Conservation (phyloP, 2,888 invertebrate genomes). For the Leptarthrus brevirostris region DNA sequence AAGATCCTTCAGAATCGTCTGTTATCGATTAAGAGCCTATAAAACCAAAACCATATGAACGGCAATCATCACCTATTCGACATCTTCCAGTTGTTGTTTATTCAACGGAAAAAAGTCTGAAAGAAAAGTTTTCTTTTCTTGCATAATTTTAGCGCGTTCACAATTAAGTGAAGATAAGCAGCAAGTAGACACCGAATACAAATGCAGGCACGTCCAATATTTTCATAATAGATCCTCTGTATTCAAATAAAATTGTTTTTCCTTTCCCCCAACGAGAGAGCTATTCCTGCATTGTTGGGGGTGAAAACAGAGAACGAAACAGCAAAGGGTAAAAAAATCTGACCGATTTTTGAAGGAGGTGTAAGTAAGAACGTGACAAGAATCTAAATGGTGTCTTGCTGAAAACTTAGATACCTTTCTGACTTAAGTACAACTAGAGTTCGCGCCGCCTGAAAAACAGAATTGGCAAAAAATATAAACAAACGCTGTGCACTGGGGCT, state of each 20-base stretch:
- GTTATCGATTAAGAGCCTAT: too few species aligned
- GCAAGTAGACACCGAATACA: too few species aligned
- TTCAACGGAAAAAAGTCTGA: too few species aligned
- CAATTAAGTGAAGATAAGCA: too few species aligned
- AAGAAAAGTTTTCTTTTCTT: too few species aligned
- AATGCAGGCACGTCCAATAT: not conserved
- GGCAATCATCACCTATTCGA: too few species aligned
- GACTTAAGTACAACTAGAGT: not conserved
- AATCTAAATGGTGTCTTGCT: not conserved
- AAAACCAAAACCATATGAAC: too few species aligned
- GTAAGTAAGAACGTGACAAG: conserved; percentile 14
- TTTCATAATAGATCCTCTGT: conserved; percentile 1
- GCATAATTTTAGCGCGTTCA: too few species aligned
- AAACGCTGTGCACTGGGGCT: not conserved
- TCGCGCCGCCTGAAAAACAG: not conserved
- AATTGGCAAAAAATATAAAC: conserved; percentile 14
- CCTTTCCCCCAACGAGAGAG: not conserved
- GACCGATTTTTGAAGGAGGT: conserved; percentile 20
- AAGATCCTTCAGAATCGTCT: too few species aligned
- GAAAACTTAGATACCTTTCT: conserved; percentile 4
- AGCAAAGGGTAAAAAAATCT: not conserved
- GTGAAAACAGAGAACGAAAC: not conserved
- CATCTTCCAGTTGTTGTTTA: too few species aligned
- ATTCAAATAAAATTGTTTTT: not conserved
- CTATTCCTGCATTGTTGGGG: not conserved